Base-by-base conservation (phyloP, 2,797 vertebrate genomes). In the Euthynnus affinis region DNA sequence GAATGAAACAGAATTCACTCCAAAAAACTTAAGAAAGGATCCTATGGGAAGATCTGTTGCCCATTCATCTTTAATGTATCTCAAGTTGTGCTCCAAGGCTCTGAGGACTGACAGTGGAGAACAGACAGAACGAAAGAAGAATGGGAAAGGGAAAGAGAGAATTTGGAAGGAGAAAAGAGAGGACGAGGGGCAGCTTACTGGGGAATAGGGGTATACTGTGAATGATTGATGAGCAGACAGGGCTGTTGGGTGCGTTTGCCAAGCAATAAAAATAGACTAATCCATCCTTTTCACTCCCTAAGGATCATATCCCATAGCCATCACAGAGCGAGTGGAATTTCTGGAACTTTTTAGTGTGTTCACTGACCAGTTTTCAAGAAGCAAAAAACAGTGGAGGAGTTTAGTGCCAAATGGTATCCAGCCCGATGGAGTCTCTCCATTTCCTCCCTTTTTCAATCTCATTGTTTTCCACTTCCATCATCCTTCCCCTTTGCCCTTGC, bases 181-280 rank as follows among this genome's bases (percentile, higher is more conserved):
- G 83, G 90, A 89, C 23, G 74, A 74, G 64, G 80, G 89, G 85
- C 88, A 92, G 86, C 81, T 91, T 91, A 89, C 85, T 78, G 77
- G 92, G 90, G 92, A 93, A 94, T 92, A 87, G 85, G 86, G 90
- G 87, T 87, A 85, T 83, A 91, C 89, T 87, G 85, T 95, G 92
- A 96, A 96, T 95, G 94, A 96, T 95, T 95, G 95, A 96, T 96
- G 95, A 95, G 89, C 62, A 88, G 90, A 92, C 92, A 87, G 91
- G 80, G 73, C 84, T 88, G 84, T 91, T 90, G 89, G 85, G 89
- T 88, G 87, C 81, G 66, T 92, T 93, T 75, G 83, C 91, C 92
- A 92, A 90, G 84, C 89, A 94, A 91, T 90, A 91, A 92, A 94
- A 95, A 94, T 89, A 84, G 87, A 91, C 92, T 90, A 92, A 95